Base-by-base conservation (phyloP, 2,113 vertebrate genomes). In the Chaetura pelagica region DNA sequence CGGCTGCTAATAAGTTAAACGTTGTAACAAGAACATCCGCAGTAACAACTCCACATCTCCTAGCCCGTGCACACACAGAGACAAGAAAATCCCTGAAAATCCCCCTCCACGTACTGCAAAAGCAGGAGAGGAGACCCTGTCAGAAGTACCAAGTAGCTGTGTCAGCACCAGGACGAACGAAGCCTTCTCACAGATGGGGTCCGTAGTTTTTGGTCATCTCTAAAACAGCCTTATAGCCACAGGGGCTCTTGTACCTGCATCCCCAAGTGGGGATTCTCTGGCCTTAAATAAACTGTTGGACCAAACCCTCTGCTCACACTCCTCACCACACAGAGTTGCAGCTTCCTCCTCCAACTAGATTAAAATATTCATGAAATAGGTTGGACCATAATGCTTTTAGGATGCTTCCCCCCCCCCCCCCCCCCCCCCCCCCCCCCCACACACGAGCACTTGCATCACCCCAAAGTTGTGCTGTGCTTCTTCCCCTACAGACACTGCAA, bases 51-150 rank as follows among this genome's bases (percentile, higher is more conserved):
- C 46, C 27, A 49, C 10, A 4, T n/a, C 38, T 26, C 46, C 51
- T 35, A 44, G 38, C 3, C 63, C 0, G 0, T 34, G 46, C 10
- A 29, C 12, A 30, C 4, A 23, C 2, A 42, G 42, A 38, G 21
- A 12, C n/a, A 61, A 92, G 49, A 54, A 84, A 86, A 76, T 10
- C 40, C 6, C 4, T 15, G 38, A 23, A 63, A 84, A 49, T 29
- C 19, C 26, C 30, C 4, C 18, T 49, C 14, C 22, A 2, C 2
- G 2, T 34, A 23, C 19, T 12, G 21, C 1, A 0, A 8, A n/a
- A 51, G 73, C 26, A 64, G 29, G 34, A 62, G 51, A 66, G 9
- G 18, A 83, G 76, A 58, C 51, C 21, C 59, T 19, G 78, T 34
- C 48, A 10, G 46, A 46, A 46, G 67, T 42, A 80, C 69, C 19